Conservation (phyloP, 1,140 invertebrate species). For the Lasioglossum albipes region DNA sequence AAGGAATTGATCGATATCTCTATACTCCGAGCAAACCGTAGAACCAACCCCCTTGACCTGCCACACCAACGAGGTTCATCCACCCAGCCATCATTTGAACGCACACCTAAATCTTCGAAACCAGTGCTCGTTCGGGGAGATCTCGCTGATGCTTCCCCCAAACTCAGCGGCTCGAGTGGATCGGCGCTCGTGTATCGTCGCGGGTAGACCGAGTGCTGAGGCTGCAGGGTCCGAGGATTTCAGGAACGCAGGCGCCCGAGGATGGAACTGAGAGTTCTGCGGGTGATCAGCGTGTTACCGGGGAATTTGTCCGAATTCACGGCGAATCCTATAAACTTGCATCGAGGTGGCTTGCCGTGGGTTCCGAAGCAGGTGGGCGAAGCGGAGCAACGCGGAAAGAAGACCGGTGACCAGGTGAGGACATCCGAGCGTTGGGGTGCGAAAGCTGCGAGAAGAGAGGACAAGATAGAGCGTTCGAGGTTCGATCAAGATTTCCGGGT, state of each 20-base stretch:
- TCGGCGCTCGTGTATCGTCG: conserved; percentile 42
- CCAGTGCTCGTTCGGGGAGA: neutral
- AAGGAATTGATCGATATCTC: conserved; percentile 34
- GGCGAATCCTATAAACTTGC: conserved; percentile 32
- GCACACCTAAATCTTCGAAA: neutral
- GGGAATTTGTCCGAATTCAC: conserved; percentile 46
- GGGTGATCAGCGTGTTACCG: conserved; percentile 47
- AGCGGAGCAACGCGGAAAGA: neutral
- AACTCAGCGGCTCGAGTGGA: conserved; percentile 34
- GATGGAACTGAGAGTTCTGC: conserved; percentile 65
- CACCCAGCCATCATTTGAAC: neutral
- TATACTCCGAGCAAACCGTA: too few species aligned
- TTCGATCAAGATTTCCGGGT: neutral
- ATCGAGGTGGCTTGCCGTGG: too few species aligned
- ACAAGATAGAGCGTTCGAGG: neutral
- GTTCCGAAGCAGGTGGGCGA: conserved; percentile 10
- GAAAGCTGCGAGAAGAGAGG: conserved; percentile 1
- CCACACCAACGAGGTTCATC: neutral
- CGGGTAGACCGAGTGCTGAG: conserved; percentile 32
- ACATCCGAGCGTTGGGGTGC: too few species aligned
- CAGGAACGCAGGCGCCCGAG: conserved; percentile 53
- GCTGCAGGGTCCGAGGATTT: conserved; percentile 34
- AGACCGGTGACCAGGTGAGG: neutral
- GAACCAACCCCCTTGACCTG: neutral
- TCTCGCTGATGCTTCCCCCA: conserved; percentile 57